Evolutionary conservation across 92 coral and sea anemone species (phyloP), one percentile per base, ranked within the genome.

Genomic region (Micromussa lordhowensis): DNA sequence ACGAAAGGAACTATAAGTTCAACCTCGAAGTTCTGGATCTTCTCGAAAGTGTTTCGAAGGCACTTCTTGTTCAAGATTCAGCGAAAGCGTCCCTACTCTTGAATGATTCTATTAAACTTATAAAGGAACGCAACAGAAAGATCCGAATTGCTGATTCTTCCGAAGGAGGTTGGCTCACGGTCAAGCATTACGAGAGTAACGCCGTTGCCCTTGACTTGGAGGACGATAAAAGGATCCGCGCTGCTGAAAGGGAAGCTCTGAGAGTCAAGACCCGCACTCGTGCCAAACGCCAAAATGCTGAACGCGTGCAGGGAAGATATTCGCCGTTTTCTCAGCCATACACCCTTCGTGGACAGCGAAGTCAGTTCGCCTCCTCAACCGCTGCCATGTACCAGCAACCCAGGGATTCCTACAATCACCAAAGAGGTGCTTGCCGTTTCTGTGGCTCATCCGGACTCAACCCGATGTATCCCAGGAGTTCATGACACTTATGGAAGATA

Each of bases 111-210:
- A 68, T 68, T 68, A 12, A 68, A 18, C 24, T 68, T 1, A 9
- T 68, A 14, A 0, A 4, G 73, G 73, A 68, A 18, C 1, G 73
- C 17, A 68, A 68, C 24, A 29, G 73, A 68, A 24, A n/a, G 2
- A 36, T 36, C 26, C 18, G 84, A 48, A 82, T 89, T 58, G 84
- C 88, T 7, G 92, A 89, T 78, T 74, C 89, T 24, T 89, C 92
- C 68, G 85, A 89, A 10, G 90, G 80, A n/a, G 93, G 90, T 30
- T 90, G 90, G 93, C 36, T 90, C 24, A 90, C 90, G 12, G 35
- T 85, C 13, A 70, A 90, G 40, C 93, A 90, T 30, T 90, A 80
- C 93, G 90, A 85, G 19, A 26, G 61, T 24, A 64, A 77, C 63
- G 69, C 92, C 19, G 92, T 71, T 26, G 85, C 92, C n/a, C 31